These are phyloP conservation scores for Ailurus styani DNA, from an alignment of 2,113 vertebrate genomes.

Conservation along the genomic window DNA sequence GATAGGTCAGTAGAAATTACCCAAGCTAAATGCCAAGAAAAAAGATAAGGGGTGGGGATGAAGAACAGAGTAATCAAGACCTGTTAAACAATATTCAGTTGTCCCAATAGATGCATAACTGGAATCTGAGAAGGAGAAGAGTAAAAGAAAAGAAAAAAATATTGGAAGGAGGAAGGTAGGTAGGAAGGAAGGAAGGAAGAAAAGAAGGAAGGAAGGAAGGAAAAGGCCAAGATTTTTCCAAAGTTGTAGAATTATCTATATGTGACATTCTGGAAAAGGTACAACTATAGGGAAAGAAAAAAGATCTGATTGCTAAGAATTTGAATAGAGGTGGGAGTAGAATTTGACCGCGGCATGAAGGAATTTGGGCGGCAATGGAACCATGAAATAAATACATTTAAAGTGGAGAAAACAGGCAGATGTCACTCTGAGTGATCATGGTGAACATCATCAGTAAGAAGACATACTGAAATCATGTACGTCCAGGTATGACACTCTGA, in stretches of 20 bases:
- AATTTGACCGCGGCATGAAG: background rate
- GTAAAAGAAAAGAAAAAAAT: background rate
- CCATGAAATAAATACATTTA: background rate
- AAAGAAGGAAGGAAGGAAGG: too few species aligned
- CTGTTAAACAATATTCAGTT: background rate
- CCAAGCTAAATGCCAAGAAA: background rate
- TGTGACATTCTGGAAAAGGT: background rate
- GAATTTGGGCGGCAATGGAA: background rate
- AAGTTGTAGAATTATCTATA: background rate
- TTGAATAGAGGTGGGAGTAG: background rate
- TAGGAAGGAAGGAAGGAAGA: too few species aligned
- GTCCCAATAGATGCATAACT: background rate
- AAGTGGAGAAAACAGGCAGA: background rate
- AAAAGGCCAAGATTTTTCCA: background rate
- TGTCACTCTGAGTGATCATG: background rate
- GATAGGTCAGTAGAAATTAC: background rate
- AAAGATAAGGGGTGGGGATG: too few species aligned
- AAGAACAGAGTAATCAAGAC: background rate
- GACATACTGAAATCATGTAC: background rate
- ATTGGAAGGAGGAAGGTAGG: background rate
- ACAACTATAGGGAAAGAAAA: background rate
- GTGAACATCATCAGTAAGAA: background rate
- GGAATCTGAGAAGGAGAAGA: background rate
- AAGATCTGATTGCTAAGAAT: background rate
- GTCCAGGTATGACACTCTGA: background rate